phyloP scores from a whole-genome alignment of 2,888 invertebrate species.

The Cantharis rustica region DNA sequence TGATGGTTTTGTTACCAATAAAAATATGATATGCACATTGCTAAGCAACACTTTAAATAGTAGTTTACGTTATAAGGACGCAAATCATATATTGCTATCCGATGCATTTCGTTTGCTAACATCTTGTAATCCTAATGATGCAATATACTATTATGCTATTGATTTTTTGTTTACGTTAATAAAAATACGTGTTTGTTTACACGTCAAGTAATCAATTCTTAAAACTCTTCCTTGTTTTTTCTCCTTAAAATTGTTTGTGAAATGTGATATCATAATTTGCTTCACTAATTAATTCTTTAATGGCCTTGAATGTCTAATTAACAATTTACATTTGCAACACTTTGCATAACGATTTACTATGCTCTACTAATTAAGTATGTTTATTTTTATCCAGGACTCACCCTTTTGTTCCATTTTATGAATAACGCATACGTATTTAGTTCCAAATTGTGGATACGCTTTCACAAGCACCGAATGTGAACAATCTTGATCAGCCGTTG shows the following conservation, averaged over 20 bases:
- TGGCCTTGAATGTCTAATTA: background rate
- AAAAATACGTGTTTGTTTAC: background rate
- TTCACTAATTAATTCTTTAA: background rate
- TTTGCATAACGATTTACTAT: background rate
- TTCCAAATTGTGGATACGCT: constrained; percentile 13
- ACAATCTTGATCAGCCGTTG: constrained; percentile 6
- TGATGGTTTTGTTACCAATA: too few species aligned
- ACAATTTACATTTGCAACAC: background rate
- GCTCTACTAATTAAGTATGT: background rate
- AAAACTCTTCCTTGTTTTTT: background rate
- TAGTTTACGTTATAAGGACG: too few species aligned
- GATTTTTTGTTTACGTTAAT: background rate
- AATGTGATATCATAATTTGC: background rate
- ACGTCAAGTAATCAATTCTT: background rate
- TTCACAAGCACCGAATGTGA: constrained; percentile 10
- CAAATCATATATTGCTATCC: too few species aligned
- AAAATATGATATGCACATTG: too few species aligned
- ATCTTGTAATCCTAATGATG: too few species aligned
- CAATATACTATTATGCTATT: background rate
- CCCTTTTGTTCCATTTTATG: constrained; percentile 20
- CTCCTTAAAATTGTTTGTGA: background rate
- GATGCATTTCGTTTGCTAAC: too few species aligned
- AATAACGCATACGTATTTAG: constrained; percentile 10
- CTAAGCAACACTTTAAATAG: too few species aligned
- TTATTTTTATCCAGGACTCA: background rate